Percentiles rank a stretch among this genome's conserved stretches.
These are phyloP conservation scores for Amblyopsis rosae DNA, from an alignment of 2,113 vertebrate species.

Conservation along the genomic window DNA sequence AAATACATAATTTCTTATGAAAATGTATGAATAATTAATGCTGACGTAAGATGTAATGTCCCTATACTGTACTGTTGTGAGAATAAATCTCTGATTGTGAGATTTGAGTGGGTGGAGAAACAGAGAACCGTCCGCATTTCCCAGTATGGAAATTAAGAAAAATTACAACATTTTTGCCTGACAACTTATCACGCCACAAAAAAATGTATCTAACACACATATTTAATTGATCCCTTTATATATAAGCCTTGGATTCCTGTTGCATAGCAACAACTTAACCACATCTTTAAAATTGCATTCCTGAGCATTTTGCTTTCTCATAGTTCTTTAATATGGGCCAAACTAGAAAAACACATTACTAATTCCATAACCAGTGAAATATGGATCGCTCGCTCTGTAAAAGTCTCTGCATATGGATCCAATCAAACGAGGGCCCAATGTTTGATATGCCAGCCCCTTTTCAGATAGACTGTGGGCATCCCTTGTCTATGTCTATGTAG, in stretches of 20 bases:
- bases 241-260: conserved; percentile 8
- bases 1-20: background rate
- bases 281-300: conserved; percentile 14
- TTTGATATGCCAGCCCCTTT: conserved; percentile 54
- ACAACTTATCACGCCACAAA: too few relatives aligned
- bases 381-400: conserved; percentile 42
- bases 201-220: background rate
- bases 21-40: background rate
- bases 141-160: too few relatives aligned
- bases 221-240: conserved; percentile 3
- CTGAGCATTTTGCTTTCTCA: conserved; percentile 2
- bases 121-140: too few relatives aligned
- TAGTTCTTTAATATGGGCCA: conserved; percentile 21
- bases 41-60: too few relatives aligned
- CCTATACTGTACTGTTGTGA: too few relatives aligned
- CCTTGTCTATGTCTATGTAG: background rate
- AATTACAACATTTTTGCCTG: too few relatives aligned
- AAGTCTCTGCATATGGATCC: conserved; percentile 52
- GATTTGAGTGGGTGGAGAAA: too few relatives aligned
- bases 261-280: conserved; percentile 2
- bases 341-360: conserved; percentile 23
- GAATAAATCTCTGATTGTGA: too few relatives aligned
- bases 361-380: conserved; percentile 48
- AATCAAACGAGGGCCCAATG: conserved; percentile 31
- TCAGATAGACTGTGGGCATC: conserved; percentile 39